Percentiles rank a stretch among this genome's conserved stretches.
Evolutionary conservation across 2,888 invertebrate genomes (phyloP).

Genomic region (Achlya flavicornis): DNA sequence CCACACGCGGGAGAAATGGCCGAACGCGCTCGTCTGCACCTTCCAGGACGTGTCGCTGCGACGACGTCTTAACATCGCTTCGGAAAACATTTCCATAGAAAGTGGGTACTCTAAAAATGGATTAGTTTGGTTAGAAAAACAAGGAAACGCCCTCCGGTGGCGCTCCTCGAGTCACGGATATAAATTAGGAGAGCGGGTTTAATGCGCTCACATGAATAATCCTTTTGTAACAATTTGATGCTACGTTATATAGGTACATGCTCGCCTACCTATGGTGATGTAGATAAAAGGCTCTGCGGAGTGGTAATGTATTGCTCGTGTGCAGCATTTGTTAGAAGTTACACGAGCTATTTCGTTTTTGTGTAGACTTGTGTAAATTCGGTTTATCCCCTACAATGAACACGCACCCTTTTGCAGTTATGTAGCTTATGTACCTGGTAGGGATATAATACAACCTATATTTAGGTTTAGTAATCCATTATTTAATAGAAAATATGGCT

Average conservation of each 20-base stretch:
- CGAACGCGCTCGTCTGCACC: constrained; percentile 27
- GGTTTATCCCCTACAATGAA: constrained; percentile 33
- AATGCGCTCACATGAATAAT: constrained; percentile 61
- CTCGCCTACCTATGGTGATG: constrained; percentile 37
- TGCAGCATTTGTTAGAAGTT: constrained; percentile 41
- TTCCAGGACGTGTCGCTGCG: constrained; percentile 15
- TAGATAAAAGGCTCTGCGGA: constrained; percentile 47
- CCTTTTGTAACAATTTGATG: constrained; percentile 61
- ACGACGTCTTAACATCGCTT: constrained; percentile 54
- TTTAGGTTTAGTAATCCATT: no score
- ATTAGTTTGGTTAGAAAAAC: constrained; percentile 47
- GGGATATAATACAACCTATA: neutral
- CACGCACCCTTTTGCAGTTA: constrained; percentile 24
- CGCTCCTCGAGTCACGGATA: constrained; percentile 40
- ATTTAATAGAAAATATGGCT: no score
- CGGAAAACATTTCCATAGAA: constrained; percentile 51
- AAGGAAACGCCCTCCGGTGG: constrained; percentile 41
- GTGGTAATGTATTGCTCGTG: constrained; percentile 49
- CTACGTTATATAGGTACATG: constrained; percentile 24
- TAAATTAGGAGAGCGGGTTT: constrained; percentile 58
- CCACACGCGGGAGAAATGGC: constrained; percentile 50
- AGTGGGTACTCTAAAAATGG: constrained; percentile 48
- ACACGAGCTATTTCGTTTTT: constrained; percentile 41
- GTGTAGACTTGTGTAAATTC: constrained; percentile 29
- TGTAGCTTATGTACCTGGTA: neutral